Conservation (phyloP, 2,797 vertebrate species). For the Acridotheres tristis region DNA sequence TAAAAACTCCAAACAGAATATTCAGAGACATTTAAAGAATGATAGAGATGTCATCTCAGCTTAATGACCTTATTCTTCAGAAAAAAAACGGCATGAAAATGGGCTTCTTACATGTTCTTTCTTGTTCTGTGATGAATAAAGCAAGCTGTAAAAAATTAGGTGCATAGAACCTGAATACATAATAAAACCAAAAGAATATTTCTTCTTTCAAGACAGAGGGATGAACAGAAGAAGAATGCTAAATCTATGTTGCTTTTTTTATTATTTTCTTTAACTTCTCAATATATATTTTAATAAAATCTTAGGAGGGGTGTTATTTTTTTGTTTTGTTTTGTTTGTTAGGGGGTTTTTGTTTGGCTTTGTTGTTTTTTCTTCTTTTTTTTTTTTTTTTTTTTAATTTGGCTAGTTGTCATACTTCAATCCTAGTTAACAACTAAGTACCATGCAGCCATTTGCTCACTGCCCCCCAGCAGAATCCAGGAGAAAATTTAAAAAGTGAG, state of each 20-base stretch:
- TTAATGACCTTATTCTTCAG: background rate
- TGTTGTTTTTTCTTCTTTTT: too few species aligned
- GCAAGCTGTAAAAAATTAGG: background rate
- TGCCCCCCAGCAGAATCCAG: background rate
- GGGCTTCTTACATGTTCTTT: background rate
- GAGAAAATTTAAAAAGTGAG: background rate
- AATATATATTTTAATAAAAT: background rate
- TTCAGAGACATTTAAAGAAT: background rate
- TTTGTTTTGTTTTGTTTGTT: background rate
- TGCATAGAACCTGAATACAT: background rate
- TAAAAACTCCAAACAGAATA: background rate
- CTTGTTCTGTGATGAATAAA: background rate
- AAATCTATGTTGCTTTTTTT: background rate
- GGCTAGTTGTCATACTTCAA: background rate
- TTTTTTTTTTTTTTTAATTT: background rate
- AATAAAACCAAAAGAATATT: background rate
- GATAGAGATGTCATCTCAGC: background rate
- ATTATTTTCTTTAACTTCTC: background rate
- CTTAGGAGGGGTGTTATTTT: rapidly evolving
- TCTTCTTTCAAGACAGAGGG: background rate
- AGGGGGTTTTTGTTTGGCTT: background rate
- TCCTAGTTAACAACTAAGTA: background rate
- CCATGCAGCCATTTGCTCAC: background rate
- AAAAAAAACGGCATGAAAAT: background rate
- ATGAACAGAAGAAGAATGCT: background rate